Evolutionary conservation across 2,888 invertebrate genomes (phyloP), one percentile per base, ranked within the genome.

Genomic region (Sphaerophoria taeniata): DNA sequence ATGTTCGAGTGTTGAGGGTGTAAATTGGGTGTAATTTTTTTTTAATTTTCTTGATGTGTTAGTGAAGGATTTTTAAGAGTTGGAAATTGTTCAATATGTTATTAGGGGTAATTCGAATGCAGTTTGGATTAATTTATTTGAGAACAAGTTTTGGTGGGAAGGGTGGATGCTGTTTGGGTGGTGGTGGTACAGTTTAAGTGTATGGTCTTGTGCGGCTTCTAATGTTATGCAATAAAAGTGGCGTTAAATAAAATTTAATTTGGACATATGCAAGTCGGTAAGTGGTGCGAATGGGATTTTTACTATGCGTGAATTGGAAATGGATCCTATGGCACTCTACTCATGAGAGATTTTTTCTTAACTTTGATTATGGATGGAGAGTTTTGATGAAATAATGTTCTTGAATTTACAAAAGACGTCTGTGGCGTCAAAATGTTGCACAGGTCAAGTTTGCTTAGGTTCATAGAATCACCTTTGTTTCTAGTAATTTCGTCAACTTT

Each of bases 1-100:
- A 85, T 85, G 85, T 80, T 80, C 71, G 70, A 65, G 85, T 77
- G 69, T 80, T 77, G 85, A 85, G 85, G 85, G 85, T 85, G 85
- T 85, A 85, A 85, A 85, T 85, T 85, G 80, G 76, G 61, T 75
- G 78, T 55, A 55, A 34, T 47, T 24, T 36, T 76, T 56, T 24
- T 39, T 3, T 61, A 33, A 14, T 3, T 12, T 0, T 69, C 11
- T 43, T 9, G 4, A 31, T 73, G 43, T 39, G 31, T 43, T 33
- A 33, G 61, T 24, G 11, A 14, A 24, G 24, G 49, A 51, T 7
- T 24, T 9, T 58, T 16, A 24, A 24, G 11, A 39, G 6, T 31
- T 1, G n/a, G 24, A 73, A 39, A 31, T 24, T 14, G 3, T 49
- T 43, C n/a, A 36, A 16, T n/a, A 24, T 24, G 24, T 24, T 24